A percentile compares a stretch with the other conserved stretches of the same genome.
Evolutionary conservation across 2,797 vertebrate species (phyloP).

Genomic region (Crossoptilon crossoptilon): DNA sequence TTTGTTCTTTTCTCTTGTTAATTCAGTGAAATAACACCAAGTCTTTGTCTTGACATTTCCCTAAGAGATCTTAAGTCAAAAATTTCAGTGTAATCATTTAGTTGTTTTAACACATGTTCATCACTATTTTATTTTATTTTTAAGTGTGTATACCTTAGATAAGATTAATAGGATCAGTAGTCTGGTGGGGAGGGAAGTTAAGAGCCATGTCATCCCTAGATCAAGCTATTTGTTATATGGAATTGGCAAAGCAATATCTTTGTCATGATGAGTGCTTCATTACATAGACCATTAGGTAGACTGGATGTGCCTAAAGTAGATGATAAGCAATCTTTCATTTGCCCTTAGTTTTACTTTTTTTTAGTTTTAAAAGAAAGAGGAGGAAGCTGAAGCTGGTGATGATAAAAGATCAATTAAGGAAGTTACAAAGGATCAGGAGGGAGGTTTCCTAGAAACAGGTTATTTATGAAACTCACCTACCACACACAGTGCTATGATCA

Average conservation of each 20-base stretch:
- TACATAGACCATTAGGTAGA: constrained; percentile 15
- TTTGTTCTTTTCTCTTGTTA: background rate
- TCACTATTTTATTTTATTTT: background rate
- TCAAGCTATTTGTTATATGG: background rate
- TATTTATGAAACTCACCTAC: background rate
- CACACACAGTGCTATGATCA: background rate
- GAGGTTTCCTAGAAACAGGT: background rate
- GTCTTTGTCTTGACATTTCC: background rate
- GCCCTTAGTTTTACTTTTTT: background rate
- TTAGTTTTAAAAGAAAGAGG: background rate
- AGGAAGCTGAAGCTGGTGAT: background rate
- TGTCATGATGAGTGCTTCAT: constrained; percentile 20
- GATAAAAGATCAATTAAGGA: background rate
- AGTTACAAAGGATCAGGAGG: background rate
- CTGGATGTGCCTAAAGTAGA: background rate
- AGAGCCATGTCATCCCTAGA: background rate
- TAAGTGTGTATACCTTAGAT: background rate
- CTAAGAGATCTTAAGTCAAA: background rate
- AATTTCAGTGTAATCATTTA: background rate
- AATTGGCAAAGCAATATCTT: constrained; percentile 9
- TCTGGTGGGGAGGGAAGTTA: background rate
- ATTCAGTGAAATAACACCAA: background rate
- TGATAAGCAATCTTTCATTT: background rate
- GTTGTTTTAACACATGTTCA: background rate
- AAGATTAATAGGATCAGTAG: constrained; percentile 32